Conservation (phyloP, 2,797 vertebrate genomes). For the Agapornis canus region DNA sequence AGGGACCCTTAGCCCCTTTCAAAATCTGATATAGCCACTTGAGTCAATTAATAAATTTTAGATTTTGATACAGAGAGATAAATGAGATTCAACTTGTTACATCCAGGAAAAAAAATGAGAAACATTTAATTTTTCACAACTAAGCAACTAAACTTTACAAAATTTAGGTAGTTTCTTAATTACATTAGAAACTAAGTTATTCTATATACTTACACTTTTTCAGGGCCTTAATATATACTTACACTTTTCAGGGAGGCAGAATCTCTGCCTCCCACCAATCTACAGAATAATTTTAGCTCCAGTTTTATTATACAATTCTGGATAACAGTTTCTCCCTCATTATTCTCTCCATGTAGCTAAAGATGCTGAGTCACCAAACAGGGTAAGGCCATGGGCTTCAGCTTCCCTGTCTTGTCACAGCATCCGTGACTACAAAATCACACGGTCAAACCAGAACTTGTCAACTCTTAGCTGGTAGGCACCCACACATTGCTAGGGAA, state of each 20-base stretch:
- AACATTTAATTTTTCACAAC: not conserved
- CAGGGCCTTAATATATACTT: not conserved
- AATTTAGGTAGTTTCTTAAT: not conserved
- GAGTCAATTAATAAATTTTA: not conserved
- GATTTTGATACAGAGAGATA: not conserved
- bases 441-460: not conserved
- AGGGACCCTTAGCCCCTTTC: not conserved
- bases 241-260: not conserved
- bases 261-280: not conserved
- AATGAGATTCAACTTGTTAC: not conserved
- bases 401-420: not conserved
- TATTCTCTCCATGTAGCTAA: not conserved
- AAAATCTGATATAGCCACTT: not conserved
- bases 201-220: not conserved
- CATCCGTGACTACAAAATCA: not conserved
- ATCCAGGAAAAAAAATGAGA: not conserved
- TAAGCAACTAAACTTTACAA: not conserved
- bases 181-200: not conserved
- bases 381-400: not conserved
- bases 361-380: not conserved
- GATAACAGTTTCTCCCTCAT: not conserved
- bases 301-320: not conserved
- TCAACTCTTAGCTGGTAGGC: not conserved
- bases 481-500: not conserved
- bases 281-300: not conserved